Base-by-base conservation (phyloP, 2,888 invertebrate genomes). In the Agrotis ipsilon region DNA sequence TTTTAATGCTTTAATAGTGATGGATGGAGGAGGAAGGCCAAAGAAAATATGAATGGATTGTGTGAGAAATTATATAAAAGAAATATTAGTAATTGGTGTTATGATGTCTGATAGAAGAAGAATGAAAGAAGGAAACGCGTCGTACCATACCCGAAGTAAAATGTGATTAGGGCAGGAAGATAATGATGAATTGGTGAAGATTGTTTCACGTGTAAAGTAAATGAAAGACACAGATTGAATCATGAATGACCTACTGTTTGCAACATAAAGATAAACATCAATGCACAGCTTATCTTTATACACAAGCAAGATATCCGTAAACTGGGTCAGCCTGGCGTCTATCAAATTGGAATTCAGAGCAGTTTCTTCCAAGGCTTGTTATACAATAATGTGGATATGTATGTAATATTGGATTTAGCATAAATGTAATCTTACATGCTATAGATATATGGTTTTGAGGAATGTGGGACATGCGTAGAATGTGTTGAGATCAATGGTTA, bases 201-300 rank as follows among this genome's bases (percentile, higher is more conserved):
- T 6, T 62, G 18, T 5, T n/a, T 16, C 46, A 65, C 43, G 11
- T 18, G 43, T 48, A 21, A 16, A 39, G 43, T 27, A 32, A 66
- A 52, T 63, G 18, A 24, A 46, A 51, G 13, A 46, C 18, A 1
- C 14, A 60, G 21, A 58, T 49, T 18, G 43, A 49, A 48, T 54
- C 45, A 39, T 60, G 16, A 60, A 49, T 74, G 61, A 19, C 13
- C 58, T 48, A 9, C 61, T 62, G 19, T 54, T 24, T 11, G 3
- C 2, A 52, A 39, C 13, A 68, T 74, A 52, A 32, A 52, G 39
- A 68, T 55, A 19, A 67, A 39, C 48, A 60, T 67, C 67, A 74
- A 60, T 67, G 75, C 59, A 46, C 13, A 49, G 24, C 49, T 46
- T 59, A 72, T 66, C 59, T 60, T 49, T 24, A 24, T 16, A 60